Base-by-base conservation (phyloP, 2,888 invertebrate species). In the Acanthopleura granulata region DNA sequence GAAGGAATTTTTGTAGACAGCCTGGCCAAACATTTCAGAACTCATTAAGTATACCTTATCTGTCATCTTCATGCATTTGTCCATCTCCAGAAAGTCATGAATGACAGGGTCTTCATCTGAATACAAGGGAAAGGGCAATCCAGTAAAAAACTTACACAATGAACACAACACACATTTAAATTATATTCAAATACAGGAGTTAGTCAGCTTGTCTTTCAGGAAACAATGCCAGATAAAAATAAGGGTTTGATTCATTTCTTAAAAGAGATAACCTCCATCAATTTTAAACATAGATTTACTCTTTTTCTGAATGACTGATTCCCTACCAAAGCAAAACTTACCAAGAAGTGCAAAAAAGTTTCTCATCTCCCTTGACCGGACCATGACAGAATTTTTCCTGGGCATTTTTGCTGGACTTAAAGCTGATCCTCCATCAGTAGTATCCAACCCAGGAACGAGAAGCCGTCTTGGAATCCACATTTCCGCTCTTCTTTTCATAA, bases 21-120 rank as follows among this genome's bases (percentile, higher is more conserved):
- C 15, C 18, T 16, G 18, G 57, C 22, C 22, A 18, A 16, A 29
- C 16, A 30, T 14, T 11, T 12, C 14, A 30, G 15, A 11, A 27
- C 18, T 22, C 25, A 25, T 30, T 22, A 22, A 0, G 18, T 69
- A 14, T 18, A 90, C 89, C 86, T 92, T 92, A 85, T 93, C 93
- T n/a, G 92, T 92, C 72, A 92, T 86, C 74, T 89, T 88, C 76
- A 85, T 89, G 81, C 93, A 93, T 73, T 85, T 84, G 83, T 93
- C 93, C 72, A 84, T 85, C 61, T 87, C 83, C 22, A 93, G 83
- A 80, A 93, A 92, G 50, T 90, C 87, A 78, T 86, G 85, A 57
- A 93, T 89, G 72, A 90, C 81, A 11, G 82, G 83, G 72, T 84
- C 85, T 81, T 87, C 87, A 75, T 91, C 90, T 90, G 81, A 72